Base-by-base conservation (phyloP, 2,113 vertebrate genomes). In the Aspiorhynchus laticeps region DNA sequence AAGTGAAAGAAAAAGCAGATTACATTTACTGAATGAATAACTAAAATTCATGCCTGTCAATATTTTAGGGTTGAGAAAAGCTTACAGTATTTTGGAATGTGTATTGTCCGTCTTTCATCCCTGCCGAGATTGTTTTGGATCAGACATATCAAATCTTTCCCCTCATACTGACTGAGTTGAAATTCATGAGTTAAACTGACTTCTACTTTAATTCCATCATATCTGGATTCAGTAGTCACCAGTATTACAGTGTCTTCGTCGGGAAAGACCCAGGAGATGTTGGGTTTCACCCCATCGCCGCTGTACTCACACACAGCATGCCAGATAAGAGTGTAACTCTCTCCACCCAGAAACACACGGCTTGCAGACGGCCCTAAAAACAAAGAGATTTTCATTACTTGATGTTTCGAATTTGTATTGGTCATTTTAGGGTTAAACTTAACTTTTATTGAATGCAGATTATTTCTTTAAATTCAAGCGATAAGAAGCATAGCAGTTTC, bases 61-160 rank as follows among this genome's bases (percentile, higher is more conserved):
- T 76, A 24, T 31, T 61, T 48, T n/a, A 53, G 51, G 3, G 74
- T 73, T 48, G 61, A 46, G 17, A 51, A 77, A 80, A 14, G 89
- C 94, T 93, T 88, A 95, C 95, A 83, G 83, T 91, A 95, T 91
- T n/a, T 87, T 26, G 94, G 94, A 43, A 95, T 67, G 2, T 78
- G 88, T 33, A 93, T 19, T 2, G 83, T 92, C 85, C 7, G 92
- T 48, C 33, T 92, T 51, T 93, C 86, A 38, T 81, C 85, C 59
- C 36, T 5, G 26, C 88, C 89, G 15, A 88, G 41, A 12, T 86
- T 36, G 21, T 86, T 90, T 14, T 83, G 85, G 75, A 90, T 89
- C 61, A 90, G 85, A 80, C 94, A 95, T 81, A 90, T 94, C 84
- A 95, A 90, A 67, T 88, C 28, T 65, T 93, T 89, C 0, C 93